Base-by-base conservation (phyloP, 2,797 vertebrate species). In the Nannoperca obscura region DNA sequence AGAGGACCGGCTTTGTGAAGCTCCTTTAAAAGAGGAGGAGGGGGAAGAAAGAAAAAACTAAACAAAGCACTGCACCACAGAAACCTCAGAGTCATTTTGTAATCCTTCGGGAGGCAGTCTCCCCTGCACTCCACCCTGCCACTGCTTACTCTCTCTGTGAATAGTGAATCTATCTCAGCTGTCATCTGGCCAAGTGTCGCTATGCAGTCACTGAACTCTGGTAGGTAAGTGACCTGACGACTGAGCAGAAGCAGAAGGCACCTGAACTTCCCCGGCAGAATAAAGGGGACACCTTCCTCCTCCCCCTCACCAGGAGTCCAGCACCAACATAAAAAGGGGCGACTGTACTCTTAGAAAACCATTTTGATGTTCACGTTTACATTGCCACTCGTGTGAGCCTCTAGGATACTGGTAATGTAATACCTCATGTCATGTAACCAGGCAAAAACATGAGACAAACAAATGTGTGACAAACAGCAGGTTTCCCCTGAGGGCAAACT, bases 401-500 rank as follows among this genome's bases (percentile, higher is more conserved):
- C 73, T 8, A 27, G 30, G 12, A 55, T 58, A 64, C 59, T 34
- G 13, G 22, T 50, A 6, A 38, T 15, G 42, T 15, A 20, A n/a
- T 9, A 20, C 30, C 54, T 62, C 27, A 22, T 38, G 32, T 49
- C 40, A 44, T 73, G 74, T 82, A 77, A 64, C 65, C 32, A 79
- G 65, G 85, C 65, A 59, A 64, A 73, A 78, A 61, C 13, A 42
- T 4, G 34, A 66, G 27, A 14, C 71, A 86, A 88, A 90, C 81
- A 87, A 88, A 86, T 44, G 59, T 59, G 80, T 57, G 71, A 64
- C 82, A 88, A 90, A 85, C 86, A 89, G 68, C 24, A 27, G 24
- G 24, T 27, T 5, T 19, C 47, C 85, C 84, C 88, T 15, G 15
- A 63, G 73, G 85, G 75, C 46, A 59, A 66, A 61, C 58, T 50